A percentile compares a stretch with the other conserved stretches of the same genome.
phyloP scores from a whole-genome alignment of 2,797 vertebrate species.

The Decapterus maruadsi region DNA sequence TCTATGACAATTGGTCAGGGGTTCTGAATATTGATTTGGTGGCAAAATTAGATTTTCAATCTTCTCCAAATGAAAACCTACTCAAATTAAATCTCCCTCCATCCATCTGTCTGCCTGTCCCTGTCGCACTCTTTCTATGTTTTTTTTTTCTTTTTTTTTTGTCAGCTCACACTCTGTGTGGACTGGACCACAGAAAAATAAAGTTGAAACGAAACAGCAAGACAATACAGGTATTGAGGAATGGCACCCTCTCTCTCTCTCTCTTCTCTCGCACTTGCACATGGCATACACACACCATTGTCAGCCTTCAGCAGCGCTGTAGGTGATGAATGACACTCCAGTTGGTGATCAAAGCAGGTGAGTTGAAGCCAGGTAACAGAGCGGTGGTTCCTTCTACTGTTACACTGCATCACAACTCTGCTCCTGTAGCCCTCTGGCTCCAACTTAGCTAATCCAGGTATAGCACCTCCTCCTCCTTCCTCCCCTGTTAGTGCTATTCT shows the following conservation, averaged over 20 bases:
- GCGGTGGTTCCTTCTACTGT: conserved; percentile 59
- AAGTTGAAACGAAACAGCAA: conserved; percentile 45
- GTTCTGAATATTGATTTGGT: conserved; percentile 59
- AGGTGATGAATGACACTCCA: conserved; percentile 82
- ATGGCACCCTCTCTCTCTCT: background rate
- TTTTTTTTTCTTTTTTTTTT: background rate
- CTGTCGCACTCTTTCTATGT: background rate
- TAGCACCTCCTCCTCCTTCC: conserved; percentile 9
- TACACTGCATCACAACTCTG: conserved; percentile 59
- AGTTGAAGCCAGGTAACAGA: conserved; percentile 67
- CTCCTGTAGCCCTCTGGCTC: conserved; percentile 61
- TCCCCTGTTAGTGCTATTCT: conserved; percentile 62
- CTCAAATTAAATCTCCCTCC: conserved; percentile 49
- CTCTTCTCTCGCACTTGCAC: background rate
- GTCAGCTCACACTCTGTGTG: background rate
- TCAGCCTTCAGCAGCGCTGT: conserved; percentile 69
- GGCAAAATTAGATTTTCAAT: conserved; percentile 65
- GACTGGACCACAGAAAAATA: conserved; percentile 40
- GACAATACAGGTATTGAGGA: conserved; percentile 46
- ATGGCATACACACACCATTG: conserved; percentile 5
- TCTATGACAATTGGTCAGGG: conserved; percentile 56
- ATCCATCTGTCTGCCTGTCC: conserved; percentile 5
- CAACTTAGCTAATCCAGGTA: conserved; percentile 55
- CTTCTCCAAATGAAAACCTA: conserved; percentile 60
- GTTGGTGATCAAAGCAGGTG: conserved; percentile 83